These are phyloP conservation scores for Nesometra sesokonis DNA, from an alignment of 35 echinoderm and acorn worm genomes.

Conservation along the genomic window DNA sequence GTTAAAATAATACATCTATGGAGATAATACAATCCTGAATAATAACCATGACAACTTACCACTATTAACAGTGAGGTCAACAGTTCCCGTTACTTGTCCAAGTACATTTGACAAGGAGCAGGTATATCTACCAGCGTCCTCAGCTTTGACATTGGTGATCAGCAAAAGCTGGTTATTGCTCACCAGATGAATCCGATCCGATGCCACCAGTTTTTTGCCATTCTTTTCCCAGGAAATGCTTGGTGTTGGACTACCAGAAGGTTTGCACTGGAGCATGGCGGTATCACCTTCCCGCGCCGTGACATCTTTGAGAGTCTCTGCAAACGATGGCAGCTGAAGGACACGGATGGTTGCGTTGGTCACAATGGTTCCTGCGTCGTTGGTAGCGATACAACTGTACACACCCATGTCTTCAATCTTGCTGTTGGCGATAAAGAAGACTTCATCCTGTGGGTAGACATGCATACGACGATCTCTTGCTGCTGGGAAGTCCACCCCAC, in stretches of 20 bases:
- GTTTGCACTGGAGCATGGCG: slow-evolving; percentile 64
- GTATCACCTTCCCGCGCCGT: slow-evolving; percentile 32
- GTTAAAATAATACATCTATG: no score
- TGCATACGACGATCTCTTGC: slow-evolving; percentile 74
- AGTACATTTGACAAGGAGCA: slow-evolving; percentile 61
- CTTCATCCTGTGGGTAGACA: slow-evolving; percentile 46
- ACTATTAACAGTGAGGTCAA: slow-evolving; percentile 25
- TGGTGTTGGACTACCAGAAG: slow-evolving; percentile 51
- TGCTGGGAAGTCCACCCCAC: slow-evolving; percentile 80
- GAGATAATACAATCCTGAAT: no score
- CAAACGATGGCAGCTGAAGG: slow-evolving; percentile 57
- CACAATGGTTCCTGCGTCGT: slow-evolving; percentile 74
- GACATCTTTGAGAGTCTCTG: slow-evolving; percentile 31
- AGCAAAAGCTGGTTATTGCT: slow-evolving; percentile 50
- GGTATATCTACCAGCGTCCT: slow-evolving; percentile 57
- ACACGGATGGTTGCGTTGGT: slow-evolving; percentile 85
- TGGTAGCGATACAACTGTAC: slow-evolving; percentile 80
- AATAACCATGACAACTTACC: slow-evolving; percentile 15
- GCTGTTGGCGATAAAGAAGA: slow-evolving; percentile 73
- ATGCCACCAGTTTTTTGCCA: slow-evolving; percentile 6
- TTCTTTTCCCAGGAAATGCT: slow-evolving; percentile 70
- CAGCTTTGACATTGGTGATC: slow-evolving; percentile 24
- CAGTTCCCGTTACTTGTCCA: slow-evolving; percentile 25
- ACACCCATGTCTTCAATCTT: slow-evolving; percentile 62
- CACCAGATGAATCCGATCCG: slow-evolving; percentile 41